Evolutionary conservation across 2,797 vertebrate genomes (phyloP).

Genomic region (Prunella strophiata): DNA sequence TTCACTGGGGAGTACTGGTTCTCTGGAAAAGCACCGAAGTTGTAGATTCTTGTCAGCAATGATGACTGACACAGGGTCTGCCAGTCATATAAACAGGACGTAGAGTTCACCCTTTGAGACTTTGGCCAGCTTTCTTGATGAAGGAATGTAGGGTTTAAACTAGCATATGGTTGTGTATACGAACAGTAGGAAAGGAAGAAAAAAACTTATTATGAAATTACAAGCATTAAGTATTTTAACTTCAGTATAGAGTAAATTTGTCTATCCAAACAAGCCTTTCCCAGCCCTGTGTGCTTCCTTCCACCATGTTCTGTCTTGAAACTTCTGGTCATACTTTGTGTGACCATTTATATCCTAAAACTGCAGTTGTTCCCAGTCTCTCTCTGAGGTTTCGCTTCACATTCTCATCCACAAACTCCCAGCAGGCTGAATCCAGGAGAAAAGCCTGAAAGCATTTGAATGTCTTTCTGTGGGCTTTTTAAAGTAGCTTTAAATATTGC

Average conservation of each 20-base stretch:
- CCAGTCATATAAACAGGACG: not conserved
- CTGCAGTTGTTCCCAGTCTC: not conserved
- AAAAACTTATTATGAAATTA: not conserved
- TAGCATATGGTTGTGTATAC: not conserved
- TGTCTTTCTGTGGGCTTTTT: not conserved
- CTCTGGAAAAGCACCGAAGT: not conserved
- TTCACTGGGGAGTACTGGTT: not conserved
- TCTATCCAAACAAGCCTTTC: not conserved
- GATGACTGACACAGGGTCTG: not conserved
- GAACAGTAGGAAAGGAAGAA: not conserved
- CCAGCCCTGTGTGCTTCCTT: not conserved
- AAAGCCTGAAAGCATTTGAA: conserved; percentile 25
- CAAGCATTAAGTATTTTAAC: not conserved
- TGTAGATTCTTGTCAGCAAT: not conserved
- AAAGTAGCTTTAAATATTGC: conserved; percentile 20
- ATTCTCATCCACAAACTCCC: not conserved
- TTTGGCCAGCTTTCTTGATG: not conserved
- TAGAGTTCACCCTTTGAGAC: not conserved
- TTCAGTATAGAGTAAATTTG: not conserved
- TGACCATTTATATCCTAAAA: not conserved
- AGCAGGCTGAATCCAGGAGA: not conserved
- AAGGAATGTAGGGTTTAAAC: not conserved
- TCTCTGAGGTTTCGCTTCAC: not conserved
- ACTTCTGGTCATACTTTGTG: not conserved
- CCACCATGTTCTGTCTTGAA: not conserved